phyloP scores from a whole-genome alignment of 1,140 invertebrate species.

The Watersipora subatra region DNA sequence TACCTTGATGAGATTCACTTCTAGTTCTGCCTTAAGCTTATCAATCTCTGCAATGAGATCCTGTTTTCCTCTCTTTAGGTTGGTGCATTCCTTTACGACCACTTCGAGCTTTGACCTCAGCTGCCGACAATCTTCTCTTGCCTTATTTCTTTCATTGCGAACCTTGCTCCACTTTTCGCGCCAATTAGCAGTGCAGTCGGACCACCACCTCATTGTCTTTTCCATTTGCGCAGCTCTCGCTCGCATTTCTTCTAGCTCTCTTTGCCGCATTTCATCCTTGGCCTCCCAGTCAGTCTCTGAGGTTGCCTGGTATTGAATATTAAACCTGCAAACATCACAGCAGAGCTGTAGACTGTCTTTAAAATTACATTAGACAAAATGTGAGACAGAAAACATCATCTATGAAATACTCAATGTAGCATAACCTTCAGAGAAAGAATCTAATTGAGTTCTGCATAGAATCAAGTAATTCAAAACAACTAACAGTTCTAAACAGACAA shows the following conservation, averaged over 20 bases:
- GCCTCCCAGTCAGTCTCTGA: constrained; percentile 34
- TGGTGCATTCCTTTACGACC: constrained; percentile 59
- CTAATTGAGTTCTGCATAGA: too few relatives aligned
- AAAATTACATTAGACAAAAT: too few relatives aligned
- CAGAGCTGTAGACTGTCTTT: too few relatives aligned
- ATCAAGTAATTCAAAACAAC: too few relatives aligned
- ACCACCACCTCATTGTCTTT: constrained; percentile 98
- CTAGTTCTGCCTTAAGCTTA: not conserved
- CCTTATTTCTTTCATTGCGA: constrained; percentile 43
- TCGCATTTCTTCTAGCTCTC: constrained; percentile 76
- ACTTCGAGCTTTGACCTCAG: constrained; percentile 64
- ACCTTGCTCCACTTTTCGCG: constrained; percentile 92
- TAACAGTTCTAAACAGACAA: too few relatives aligned
- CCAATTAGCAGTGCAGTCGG: constrained; percentile 77
- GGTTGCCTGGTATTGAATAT: not conserved
- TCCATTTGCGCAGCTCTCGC: constrained; percentile 89
- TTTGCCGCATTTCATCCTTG: constrained; percentile 41
- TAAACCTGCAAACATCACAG: not conserved
- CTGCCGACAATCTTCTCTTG: constrained; percentile 69
- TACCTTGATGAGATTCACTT: not conserved
- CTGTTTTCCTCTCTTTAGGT: constrained; percentile 61
- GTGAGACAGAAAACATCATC: too few relatives aligned
- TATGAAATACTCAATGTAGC: too few relatives aligned
- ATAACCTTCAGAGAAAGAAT: too few relatives aligned
- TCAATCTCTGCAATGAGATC: constrained; percentile 65